phyloP scores from a whole-genome alignment of 1,140 invertebrate genomes.

The Drosophila varians region DNA sequence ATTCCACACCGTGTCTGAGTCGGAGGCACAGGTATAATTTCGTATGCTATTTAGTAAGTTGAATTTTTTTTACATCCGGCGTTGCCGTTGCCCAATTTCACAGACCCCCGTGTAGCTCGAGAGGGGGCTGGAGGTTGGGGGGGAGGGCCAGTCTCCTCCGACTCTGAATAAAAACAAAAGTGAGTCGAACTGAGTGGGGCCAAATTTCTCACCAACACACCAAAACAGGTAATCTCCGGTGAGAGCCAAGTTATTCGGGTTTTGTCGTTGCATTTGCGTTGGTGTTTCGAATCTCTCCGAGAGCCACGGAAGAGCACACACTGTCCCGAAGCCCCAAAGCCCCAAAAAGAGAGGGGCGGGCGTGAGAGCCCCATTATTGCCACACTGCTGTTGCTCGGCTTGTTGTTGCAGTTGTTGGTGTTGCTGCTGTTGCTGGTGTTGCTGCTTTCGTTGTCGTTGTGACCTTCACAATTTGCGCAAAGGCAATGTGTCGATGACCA shows the following conservation, averaged over 20 bases:
- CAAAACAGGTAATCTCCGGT: slow-evolving; percentile 13
- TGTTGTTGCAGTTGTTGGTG: slow-evolving; percentile 25
- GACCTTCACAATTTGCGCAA: slow-evolving; percentile 84
- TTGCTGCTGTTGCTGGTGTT: slow-evolving; percentile 33
- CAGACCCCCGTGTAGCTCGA: slow-evolving; percentile 11
- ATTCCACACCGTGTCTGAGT: slow-evolving; percentile 44
- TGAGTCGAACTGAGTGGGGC: slow-evolving; percentile 23
- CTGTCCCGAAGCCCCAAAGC: slow-evolving; percentile 8
- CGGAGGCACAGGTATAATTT: slow-evolving; percentile 56
- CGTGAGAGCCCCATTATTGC: slow-evolving; percentile 57
- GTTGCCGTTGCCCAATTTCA: slow-evolving; percentile 72
- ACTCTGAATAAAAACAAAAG: slow-evolving; percentile 77
- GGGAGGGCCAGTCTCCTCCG: background rate
- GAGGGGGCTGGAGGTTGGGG: background rate
- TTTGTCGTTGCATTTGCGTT: slow-evolving; percentile 38
- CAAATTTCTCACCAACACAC: slow-evolving; percentile 42
- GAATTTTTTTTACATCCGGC: slow-evolving; percentile 52
- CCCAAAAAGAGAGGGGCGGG: slow-evolving; percentile 17
- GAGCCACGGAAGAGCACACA: background rate
- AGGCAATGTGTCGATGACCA: slow-evolving; percentile 84
- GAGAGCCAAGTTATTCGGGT: slow-evolving; percentile 57
- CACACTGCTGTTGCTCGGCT: slow-evolving; percentile 49
- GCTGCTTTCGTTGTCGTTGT: slow-evolving; percentile 77
- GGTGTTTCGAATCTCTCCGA: slow-evolving; percentile 13
- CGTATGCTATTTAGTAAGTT: slow-evolving; percentile 75